A percentile compares a stretch with the other conserved stretches of the same genome.
phyloP scores from a whole-genome alignment of 2,113 vertebrate genomes.

The Numenius arquata region DNA sequence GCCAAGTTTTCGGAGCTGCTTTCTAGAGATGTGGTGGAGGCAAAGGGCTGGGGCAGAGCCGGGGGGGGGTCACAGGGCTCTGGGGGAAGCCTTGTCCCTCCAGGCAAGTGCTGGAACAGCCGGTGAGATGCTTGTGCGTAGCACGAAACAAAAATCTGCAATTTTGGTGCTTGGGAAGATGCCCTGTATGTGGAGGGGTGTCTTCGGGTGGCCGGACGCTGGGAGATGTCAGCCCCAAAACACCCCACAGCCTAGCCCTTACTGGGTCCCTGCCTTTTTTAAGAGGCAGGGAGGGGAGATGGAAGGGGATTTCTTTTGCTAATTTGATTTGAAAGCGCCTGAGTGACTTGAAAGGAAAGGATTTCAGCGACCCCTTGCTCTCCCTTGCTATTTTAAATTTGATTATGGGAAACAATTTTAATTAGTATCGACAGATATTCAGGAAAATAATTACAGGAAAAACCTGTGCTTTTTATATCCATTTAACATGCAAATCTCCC shows the following conservation, averaged over 20 bases:
- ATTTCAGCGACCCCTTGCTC: neutral
- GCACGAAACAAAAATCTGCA: neutral
- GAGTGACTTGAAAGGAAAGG: neutral
- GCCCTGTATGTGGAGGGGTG: neutral
- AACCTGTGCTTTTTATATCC: neutral
- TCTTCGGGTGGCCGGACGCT: neutral
- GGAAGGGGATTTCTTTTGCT: neutral
- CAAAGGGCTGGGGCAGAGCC: neutral
- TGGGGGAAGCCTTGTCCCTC: neutral
- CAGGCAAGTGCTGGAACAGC: accelerated
- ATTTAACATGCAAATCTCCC: neutral
- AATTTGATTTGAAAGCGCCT: neutral
- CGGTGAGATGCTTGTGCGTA: accelerated
- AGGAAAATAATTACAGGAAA: slow-evolving; percentile 2
- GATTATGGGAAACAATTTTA: slow-evolving; percentile 39
- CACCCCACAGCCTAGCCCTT: neutral
- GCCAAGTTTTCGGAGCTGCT: neutral
- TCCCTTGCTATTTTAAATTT: slow-evolving; percentile 7
- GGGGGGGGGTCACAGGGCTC: neutral
- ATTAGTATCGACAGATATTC: slow-evolving; percentile 38
- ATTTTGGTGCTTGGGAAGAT: neutral
- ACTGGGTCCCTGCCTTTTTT: neutral
- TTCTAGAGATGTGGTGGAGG: neutral
- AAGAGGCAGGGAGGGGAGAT: neutral
- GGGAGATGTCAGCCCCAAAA: neutral